Evolutionary conservation across 1,140 invertebrate genomes (phyloP).

Genomic region (Archivesica marissinica): DNA sequence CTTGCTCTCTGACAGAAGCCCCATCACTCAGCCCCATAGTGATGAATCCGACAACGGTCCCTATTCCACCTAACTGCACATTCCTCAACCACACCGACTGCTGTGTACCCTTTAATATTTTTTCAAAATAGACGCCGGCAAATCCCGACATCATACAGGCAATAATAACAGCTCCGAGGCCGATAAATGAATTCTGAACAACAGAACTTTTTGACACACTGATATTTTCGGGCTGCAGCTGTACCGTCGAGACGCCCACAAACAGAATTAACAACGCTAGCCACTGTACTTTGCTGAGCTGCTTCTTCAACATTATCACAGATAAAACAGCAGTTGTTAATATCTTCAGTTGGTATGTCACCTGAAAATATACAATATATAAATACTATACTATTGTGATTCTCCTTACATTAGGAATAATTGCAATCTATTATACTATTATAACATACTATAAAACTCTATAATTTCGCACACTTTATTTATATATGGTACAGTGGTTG

Average conservation of each 20-base stretch:
- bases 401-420: too few species aligned
- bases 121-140: conserved; percentile 99
- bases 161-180: conserved; percentile 93
- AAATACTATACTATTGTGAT: too few species aligned
- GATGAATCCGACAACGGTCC: conserved; percentile 83
- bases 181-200: conserved; percentile 87
- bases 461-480: too few species aligned
- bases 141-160: conserved; percentile 98
- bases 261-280: conserved; percentile 93
- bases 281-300: conserved; percentile 94
- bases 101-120: conserved; percentile 95
- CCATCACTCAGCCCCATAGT: conserved; percentile 85
- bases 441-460: too few species aligned
- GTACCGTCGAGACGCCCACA: conserved; percentile 90
- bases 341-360: conserved; percentile 99
- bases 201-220: background rate
- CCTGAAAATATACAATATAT: conserved; percentile 87
- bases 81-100: conserved; percentile 94
- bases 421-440: too few species aligned
- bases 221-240: conserved; percentile 73
- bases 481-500: too few species aligned
- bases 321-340: conserved; percentile 99
- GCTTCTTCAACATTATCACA: conserved; percentile 93
- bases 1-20: conserved; percentile 82
- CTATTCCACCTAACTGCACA: conserved; percentile 86